A percentile compares a stretch with the other conserved stretches of the same genome.
Evolutionary conservation across 2,113 vertebrate genomes (phyloP).

Genomic region (Mormyrus lacerda): DNA sequence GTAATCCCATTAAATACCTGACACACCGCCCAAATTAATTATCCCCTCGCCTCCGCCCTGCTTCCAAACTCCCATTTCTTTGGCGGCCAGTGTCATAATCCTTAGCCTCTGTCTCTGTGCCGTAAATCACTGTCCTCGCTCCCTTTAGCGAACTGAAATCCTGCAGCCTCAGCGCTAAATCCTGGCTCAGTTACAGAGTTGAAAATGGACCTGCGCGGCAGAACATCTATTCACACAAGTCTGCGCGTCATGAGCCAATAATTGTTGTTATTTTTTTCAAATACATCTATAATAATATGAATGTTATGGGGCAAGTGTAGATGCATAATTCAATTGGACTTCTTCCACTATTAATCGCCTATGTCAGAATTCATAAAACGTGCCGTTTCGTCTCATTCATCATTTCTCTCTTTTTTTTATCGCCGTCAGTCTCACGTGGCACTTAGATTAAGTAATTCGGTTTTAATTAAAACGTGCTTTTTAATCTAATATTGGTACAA

Average conservation of each 20-base stretch:
- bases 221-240: neutral
- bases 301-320: neutral
- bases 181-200: neutral
- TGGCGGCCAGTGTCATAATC: neutral
- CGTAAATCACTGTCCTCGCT: neutral
- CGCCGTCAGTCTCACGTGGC: neutral
- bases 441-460: neutral
- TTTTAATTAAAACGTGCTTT: neutral
- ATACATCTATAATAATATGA: neutral
- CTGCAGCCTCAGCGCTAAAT: neutral
- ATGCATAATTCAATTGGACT: neutral
- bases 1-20: constrained; percentile 16
- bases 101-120: neutral
- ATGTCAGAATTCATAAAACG: neutral
- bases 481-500: neutral
- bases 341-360: neutral
- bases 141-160: constrained; percentile 6
- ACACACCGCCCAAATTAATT: constrained; percentile 3
- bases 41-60: neutral
- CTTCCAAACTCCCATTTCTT: neutral
- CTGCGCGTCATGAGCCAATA: neutral
- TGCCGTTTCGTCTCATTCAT: neutral
- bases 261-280: neutral
- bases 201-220: neutral
- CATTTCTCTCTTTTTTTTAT: neutral